Base-by-base conservation (phyloP, 2,113 vertebrate species). In the Coreoperca whiteheadi region DNA sequence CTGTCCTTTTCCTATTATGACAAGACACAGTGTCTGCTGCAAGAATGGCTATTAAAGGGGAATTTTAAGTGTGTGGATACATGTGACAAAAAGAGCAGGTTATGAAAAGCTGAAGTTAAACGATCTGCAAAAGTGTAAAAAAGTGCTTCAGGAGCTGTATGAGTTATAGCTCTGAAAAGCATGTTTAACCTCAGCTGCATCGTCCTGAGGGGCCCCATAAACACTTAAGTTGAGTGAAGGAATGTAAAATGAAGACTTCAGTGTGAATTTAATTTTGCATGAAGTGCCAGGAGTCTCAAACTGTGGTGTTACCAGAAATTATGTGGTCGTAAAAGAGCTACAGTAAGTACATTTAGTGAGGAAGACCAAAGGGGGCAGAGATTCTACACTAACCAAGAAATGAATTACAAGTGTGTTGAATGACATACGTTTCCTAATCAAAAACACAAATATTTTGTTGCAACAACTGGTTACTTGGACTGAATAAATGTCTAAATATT, bases 161-260 rank as follows among this genome's bases (percentile, higher is more conserved):
- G 30, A 46, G 43, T 37, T 25, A 69, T 21, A 37, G 67, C 54
- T 48, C 61, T 20, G 6, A 16, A 48, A 63, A 61, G 18, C 14
- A 60, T 56, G 70, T 48, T 77, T 73, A 34, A 78, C 18, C 30
- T 79, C 18, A 60, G 23, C 43, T 32, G 7, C 16, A 15, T 63
- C 67, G 8, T 41, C 60, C 51, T 11, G 4, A 73, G 21, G 34
- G 81, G 60, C 50, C 57, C 25, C 34, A 43, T 48, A 23, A 60
- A 53, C 56, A 51, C 30, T 74, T 77, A 3, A 39, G 46, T 37
- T 60, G 56, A 84, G 61, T 18, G 50, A 12, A 78, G 60, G 46
- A 78, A 74, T 77, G 46, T 64, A 30, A 50, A 63, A 48, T n/a
- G 10, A 25, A 80, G 34, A 32, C 9, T 69, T 63, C 11, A 39